Evolutionary conservation across 2,113 vertebrate species (phyloP).

Genomic region (Tragelaphus imberbis): DNA sequence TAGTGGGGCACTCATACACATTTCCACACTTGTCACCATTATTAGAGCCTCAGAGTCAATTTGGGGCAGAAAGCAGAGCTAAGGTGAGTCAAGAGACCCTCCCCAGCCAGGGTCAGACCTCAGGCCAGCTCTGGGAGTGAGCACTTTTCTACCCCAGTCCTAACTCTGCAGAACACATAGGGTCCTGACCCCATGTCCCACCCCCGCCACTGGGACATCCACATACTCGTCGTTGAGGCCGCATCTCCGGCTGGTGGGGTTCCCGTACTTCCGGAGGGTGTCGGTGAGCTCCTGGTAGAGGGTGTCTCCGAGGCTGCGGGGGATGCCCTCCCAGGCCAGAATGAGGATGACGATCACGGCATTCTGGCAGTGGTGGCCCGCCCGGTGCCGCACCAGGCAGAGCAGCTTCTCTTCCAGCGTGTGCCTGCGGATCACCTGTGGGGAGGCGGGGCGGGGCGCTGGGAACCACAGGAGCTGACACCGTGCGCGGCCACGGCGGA

Average conservation of each 20-base stretch:
- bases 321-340: conserved; percentile 97
- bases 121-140: fast-evolving
- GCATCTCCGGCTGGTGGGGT: conserved; percentile 96
- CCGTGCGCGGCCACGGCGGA: fast-evolving
- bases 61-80: neutral
- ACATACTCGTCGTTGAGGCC: conserved; percentile 97
- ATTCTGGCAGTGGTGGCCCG: conserved; percentile 93
- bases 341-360: conserved; percentile 96
- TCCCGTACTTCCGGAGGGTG: conserved; percentile 92
- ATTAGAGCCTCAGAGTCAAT: neutral
- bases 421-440: conserved; percentile 92
- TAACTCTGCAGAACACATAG: neutral
- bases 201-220: fast-evolving
- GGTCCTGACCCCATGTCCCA: fast-evolving
- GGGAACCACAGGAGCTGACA: neutral
- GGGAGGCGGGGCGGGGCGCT: fast-evolving
- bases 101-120: neutral
- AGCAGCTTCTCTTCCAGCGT: conserved; percentile 93
- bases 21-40: neutral
- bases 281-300: conserved; percentile 92
- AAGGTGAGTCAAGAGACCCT: neutral
- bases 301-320: conserved; percentile 88
- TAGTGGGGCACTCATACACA: neutral
- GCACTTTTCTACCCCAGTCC: neutral
- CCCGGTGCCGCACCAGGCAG: conserved; percentile 92